Conservation (phyloP, 2,113 vertebrate species). For the Plotosus lineatus region DNA sequence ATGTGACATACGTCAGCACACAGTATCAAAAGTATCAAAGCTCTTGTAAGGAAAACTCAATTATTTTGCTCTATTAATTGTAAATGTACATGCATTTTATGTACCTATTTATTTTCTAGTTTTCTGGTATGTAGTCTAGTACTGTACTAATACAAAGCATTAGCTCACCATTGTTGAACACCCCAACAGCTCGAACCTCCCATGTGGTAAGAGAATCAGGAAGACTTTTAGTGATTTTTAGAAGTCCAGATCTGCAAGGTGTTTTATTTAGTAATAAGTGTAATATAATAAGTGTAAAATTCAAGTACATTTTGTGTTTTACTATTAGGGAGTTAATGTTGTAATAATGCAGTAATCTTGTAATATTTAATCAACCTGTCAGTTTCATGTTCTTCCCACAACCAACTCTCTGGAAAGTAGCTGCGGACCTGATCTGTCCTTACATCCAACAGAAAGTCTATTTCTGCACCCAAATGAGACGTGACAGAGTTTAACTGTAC, state of each 20-base stretch:
- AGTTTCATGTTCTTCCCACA: constrained; percentile 87
- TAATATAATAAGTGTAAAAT: background rate
- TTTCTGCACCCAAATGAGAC: constrained; percentile 62
- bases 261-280: background rate
- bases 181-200: constrained; percentile 84
- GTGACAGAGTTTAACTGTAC: background rate
- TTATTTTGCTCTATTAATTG: background rate
- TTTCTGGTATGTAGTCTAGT: too few species aligned
- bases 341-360: too few species aligned
- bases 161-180: constrained; percentile 80
- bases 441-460: constrained; percentile 67
- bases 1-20: background rate
- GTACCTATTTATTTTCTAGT: background rate
- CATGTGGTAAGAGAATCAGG: constrained; percentile 93
- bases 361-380: too few species aligned
- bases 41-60: background rate
- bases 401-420: constrained; percentile 94
- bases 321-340: background rate
- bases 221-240: constrained; percentile 63
- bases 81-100: background rate
- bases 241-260: constrained; percentile 61
- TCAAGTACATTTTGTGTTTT: background rate
- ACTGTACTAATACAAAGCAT: constrained; percentile 9
- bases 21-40: background rate
- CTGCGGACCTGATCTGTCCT: constrained; percentile 78